phyloP scores from a whole-genome alignment of 1,140 invertebrate genomes.

The Drosophila orena region DNA sequence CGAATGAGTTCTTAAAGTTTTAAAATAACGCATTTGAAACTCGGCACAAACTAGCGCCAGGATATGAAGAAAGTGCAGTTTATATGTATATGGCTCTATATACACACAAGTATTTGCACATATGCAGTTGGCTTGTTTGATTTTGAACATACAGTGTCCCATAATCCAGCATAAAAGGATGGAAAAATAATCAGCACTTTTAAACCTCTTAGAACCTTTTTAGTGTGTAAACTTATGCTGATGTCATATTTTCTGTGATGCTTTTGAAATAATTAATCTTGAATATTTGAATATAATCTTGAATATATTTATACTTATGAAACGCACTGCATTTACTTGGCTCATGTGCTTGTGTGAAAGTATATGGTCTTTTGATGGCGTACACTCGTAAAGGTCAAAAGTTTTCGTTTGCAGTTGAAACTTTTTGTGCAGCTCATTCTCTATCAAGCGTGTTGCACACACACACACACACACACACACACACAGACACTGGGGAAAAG shows the following conservation, averaged over 20 bases:
- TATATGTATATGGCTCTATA: slow-evolving; percentile 21
- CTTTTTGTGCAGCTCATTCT: slow-evolving; percentile 73
- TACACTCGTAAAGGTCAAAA: slow-evolving; percentile 73
- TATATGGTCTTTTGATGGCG: slow-evolving; percentile 31
- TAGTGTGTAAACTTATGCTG: no score
- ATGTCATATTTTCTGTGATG: no score
- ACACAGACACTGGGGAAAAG: slow-evolving; percentile 6
- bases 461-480: slow-evolving; percentile 1
- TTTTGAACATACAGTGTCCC: slow-evolving; percentile 4
- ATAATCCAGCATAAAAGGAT: no score
- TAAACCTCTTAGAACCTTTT: no score
- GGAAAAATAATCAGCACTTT: no score
- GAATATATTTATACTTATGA: background rate
- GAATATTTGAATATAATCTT: no score
- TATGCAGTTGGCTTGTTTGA: slow-evolving; percentile 1
- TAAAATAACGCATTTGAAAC: slow-evolving; percentile 58
- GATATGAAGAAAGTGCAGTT: slow-evolving; percentile 67
- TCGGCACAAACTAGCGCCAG: slow-evolving; percentile 53
- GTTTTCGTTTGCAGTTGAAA: slow-evolving; percentile 80
- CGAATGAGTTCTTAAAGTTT: slow-evolving; percentile 56
- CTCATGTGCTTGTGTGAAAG: slow-evolving; percentile 5
- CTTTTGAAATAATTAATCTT: no score
- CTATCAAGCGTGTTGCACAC: slow-evolving; percentile 66
- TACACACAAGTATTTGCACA: slow-evolving; percentile 15
- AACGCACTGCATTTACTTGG: background rate